These are phyloP conservation scores for Alfaro cultratus DNA, from an alignment of 2,797 vertebrate genomes.

Conservation along the genomic window DNA sequence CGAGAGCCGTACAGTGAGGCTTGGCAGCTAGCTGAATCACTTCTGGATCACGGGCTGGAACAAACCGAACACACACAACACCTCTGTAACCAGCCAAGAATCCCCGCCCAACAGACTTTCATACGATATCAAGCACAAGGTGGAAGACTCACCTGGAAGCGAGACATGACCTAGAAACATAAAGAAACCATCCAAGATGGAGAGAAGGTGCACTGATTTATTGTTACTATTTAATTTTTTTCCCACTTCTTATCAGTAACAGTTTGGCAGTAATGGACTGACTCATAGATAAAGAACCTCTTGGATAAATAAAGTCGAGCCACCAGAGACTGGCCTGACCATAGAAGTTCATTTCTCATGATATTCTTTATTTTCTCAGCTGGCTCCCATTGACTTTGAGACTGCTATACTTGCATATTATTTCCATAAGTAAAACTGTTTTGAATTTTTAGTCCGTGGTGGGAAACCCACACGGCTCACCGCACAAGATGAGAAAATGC, in stretches of 20 bases:
- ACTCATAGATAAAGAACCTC: slow-evolving; percentile 21
- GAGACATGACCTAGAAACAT: slow-evolving; percentile 27
- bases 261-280: neutral
- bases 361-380: slow-evolving; percentile 9
- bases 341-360: slow-evolving; percentile 17
- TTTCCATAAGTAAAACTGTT: neutral
- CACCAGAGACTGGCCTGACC: neutral
- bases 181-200: slow-evolving; percentile 16
- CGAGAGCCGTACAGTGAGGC: slow-evolving; percentile 37
- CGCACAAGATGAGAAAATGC: neutral
- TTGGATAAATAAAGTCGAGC: slow-evolving; percentile 17
- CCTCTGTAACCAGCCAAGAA: slow-evolving; percentile 59
- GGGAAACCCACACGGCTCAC: neutral
- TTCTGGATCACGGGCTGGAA: slow-evolving; percentile 64
- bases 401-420: neutral
- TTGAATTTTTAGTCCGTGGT: neutral
- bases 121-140: slow-evolving; percentile 30
- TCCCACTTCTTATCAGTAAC: neutral
- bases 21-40: slow-evolving; percentile 57
- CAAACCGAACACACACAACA: slow-evolving; percentile 60
- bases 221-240: slow-evolving; percentile 26
- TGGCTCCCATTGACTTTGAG: slow-evolving; percentile 9
- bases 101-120: slow-evolving; percentile 36
- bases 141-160: slow-evolving; percentile 22
- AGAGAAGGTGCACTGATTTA: slow-evolving; percentile 12